Evolutionary conservation across 2,797 vertebrate species (phyloP).

Genomic region (Neosilurus hyrtlii): DNA sequence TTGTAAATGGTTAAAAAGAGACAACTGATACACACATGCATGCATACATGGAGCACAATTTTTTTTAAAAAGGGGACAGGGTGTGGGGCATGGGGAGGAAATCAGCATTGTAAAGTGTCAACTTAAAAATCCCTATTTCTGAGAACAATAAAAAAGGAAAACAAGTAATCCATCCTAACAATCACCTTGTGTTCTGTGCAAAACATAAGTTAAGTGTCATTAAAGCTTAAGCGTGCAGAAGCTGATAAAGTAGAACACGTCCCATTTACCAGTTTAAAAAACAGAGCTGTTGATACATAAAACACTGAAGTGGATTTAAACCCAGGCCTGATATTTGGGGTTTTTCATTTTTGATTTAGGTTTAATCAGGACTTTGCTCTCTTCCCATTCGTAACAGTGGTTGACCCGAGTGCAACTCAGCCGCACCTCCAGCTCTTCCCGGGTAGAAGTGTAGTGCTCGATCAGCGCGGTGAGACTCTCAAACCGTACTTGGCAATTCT

Average conservation of each 20-base stretch:
- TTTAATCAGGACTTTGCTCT: constrained; percentile 62
- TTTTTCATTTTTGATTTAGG: constrained; percentile 47
- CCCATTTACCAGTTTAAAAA: background rate
- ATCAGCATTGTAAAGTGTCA: background rate
- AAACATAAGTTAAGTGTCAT: constrained; percentile 20
- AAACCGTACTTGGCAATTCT: constrained; percentile 83
- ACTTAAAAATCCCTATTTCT: background rate
- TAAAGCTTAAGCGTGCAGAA: constrained; percentile 6
- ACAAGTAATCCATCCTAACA: background rate
- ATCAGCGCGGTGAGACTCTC: constrained; percentile 79
- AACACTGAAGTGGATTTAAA: constrained; percentile 50
- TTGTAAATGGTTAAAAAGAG: background rate
- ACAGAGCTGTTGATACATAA: background rate
- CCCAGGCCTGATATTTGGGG: constrained; percentile 53
- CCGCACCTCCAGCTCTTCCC: constrained; percentile 76
- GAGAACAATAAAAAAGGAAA: constrained; percentile 1
- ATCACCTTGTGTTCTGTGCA: constrained; percentile 32
- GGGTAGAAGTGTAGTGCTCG: constrained; percentile 75
- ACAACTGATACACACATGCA: background rate
- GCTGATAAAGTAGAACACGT: background rate
- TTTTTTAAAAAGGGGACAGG: background rate
- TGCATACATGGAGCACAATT: background rate
- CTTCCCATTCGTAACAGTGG: constrained; percentile 86
- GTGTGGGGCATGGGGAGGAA: too few species aligned
- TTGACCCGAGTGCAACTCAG: constrained; percentile 81